Evolutionary conservation across 2,888 invertebrate species (phyloP).

Genomic region (Epinotia nisella): DNA sequence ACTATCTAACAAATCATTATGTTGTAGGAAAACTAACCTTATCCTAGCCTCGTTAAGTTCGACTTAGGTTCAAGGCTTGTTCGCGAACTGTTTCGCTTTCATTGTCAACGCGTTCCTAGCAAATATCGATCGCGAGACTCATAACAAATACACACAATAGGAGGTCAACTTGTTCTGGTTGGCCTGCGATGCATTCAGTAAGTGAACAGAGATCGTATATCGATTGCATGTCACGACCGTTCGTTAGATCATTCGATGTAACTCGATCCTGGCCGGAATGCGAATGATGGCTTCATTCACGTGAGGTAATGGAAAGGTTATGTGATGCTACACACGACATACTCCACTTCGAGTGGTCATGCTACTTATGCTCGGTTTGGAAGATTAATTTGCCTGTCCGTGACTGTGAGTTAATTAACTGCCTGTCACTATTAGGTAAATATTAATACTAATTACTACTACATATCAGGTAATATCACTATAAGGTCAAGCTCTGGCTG

Average conservation of each 20-base stretch:
- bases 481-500: too few species aligned
- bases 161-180: neutral
- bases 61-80: neutral
- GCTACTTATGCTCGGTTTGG: too few species aligned
- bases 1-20: constrained; percentile 34
- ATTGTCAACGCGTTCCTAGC: neutral
- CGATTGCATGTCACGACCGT: constrained; percentile 20
- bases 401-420: too few species aligned
- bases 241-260: constrained; percentile 30
- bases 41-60: neutral
- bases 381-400: too few species aligned
- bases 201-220: constrained; percentile 6
- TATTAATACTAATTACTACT: too few species aligned
- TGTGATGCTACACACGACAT: neutral
- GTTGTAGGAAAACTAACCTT: constrained; percentile 40
- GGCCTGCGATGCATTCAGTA: neutral
- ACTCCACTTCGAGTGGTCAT: neutral
- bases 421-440: too few species aligned
- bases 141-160: neutral
- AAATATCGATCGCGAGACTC: neutral
- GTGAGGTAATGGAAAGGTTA: constrained; percentile 19
- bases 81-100: neutral
- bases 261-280: constrained; percentile 33
- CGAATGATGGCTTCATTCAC: constrained; percentile 36
- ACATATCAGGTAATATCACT: too few species aligned